phyloP scores from a whole-genome alignment of 2,797 vertebrate genomes.

The Denticeps clupeoides region DNA sequence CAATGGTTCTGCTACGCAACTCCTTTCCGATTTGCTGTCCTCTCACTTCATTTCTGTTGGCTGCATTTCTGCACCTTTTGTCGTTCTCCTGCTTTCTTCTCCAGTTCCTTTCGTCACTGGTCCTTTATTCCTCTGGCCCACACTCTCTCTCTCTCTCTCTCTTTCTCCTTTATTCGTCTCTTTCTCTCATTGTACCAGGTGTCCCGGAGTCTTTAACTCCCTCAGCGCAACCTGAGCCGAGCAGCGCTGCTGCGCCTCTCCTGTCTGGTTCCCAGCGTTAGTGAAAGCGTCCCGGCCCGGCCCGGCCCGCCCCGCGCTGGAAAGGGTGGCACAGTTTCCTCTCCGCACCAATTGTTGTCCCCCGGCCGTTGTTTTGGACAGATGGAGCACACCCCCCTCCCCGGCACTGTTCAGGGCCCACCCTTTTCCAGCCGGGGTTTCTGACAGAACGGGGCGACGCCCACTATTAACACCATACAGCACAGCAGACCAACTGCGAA shows the following conservation, averaged over 20 bases:
- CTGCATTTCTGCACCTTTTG: conserved; percentile 9
- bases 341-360: conserved; percentile 44
- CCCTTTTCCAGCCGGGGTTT: conserved; percentile 4
- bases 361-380: conserved; percentile 20
- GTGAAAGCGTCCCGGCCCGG: conserved; percentile 21
- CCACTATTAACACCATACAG: conserved; percentile 18
- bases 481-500: conserved; percentile 8
- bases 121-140: background rate
- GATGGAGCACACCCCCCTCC: background rate
- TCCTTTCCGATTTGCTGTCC: background rate
- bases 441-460: conserved; percentile 17
- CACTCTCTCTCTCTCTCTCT: conserved; percentile 7
- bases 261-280: conserved; percentile 24
- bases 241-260: conserved; percentile 8
- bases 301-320: conserved; percentile 40
- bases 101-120: conserved; percentile 6
- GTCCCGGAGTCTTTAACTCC: conserved; percentile 40
- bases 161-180: conserved; percentile 11
- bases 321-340: conserved; percentile 60
- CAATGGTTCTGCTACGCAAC: background rate
- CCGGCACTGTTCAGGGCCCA: background rate
- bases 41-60: conserved; percentile 18
- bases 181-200: conserved; percentile 24
- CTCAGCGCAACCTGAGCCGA: conserved; percentile 27
- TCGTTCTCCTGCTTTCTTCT: background rate